These are phyloP conservation scores for Augiades crinisus DNA, from an alignment of 2,888 invertebrate species.

Conservation along the genomic window DNA sequence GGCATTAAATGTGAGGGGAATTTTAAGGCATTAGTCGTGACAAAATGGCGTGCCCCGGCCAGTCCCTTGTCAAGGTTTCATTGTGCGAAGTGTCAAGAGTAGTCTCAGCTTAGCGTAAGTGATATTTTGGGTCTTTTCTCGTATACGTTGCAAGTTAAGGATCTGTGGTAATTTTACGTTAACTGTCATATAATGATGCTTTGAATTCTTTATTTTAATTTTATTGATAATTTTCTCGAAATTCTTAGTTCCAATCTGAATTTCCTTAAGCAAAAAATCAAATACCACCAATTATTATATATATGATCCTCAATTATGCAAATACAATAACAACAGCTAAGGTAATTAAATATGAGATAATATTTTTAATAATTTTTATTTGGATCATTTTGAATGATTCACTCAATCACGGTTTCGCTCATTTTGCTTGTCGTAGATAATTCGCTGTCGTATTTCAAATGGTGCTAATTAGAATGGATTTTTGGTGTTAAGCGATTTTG, in stretches of 20 bases:
- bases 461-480: conserved; percentile 50
- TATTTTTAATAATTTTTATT: too few species aligned
- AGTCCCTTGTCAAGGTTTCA: conserved; percentile 36
- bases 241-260: too few species aligned
- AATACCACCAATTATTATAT: too few species aligned
- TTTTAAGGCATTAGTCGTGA: conserved; percentile 35
- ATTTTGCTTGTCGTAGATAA: conserved; percentile 48
- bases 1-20: conserved; percentile 26
- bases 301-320: too few species aligned
- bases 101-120: conserved; percentile 14
- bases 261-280: too few species aligned
- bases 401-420: conserved; percentile 25
- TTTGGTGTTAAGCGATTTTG: conserved; percentile 36
- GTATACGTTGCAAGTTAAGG: not conserved
- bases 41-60: conserved; percentile 31
- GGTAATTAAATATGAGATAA: too few species aligned
- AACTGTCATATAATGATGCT: not conserved
- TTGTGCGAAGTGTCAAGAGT: conserved; percentile 32
- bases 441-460: conserved; percentile 40
- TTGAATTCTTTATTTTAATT: too few species aligned
- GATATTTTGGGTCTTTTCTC: conserved; percentile 5
- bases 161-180: not conserved
- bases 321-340: too few species aligned
- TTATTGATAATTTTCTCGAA: too few species aligned
- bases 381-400: conserved; percentile 13